Conservation (phyloP, 30 jellyfish, hydroid and myxozoan species). For the Hydractinia echinata region DNA sequence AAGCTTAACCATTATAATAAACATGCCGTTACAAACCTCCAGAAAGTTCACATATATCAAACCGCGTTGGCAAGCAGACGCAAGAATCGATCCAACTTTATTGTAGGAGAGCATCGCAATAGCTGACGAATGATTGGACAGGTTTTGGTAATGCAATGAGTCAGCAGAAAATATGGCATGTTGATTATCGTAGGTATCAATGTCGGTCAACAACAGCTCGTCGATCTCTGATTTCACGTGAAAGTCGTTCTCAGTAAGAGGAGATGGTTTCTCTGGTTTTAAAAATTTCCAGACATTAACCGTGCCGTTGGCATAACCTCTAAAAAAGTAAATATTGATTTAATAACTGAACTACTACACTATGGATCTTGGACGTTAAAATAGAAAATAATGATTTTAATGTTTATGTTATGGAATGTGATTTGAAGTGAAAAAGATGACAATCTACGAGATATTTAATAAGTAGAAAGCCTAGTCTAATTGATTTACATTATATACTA, state of each 20-base stretch:
- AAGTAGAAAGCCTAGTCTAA: too few relatives aligned
- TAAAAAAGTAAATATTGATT: constrained; percentile 1
- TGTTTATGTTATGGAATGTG: too few relatives aligned
- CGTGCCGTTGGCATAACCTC: constrained; percentile 76
- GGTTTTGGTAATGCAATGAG: neutral
- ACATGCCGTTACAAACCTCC: neutral
- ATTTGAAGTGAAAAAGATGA: too few relatives aligned
- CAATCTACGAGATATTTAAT: too few relatives aligned
- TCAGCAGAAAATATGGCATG: neutral
- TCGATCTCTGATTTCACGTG: constrained; percentile 5
- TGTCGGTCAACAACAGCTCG: constrained; percentile 21
- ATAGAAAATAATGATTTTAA: too few relatives aligned
- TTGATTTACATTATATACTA: too few relatives aligned
- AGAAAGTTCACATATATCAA: neutral
- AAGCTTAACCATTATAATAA: too few relatives aligned
- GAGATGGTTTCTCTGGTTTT: constrained; percentile 22
- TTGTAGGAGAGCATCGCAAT: constrained; percentile 22
- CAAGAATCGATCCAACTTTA: constrained; percentile 47
- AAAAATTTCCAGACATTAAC: constrained; percentile 55
- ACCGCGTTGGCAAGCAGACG: constrained; percentile 53
- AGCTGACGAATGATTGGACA: neutral
- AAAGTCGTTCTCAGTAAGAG: constrained; percentile 17
- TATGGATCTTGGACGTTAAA: too few relatives aligned
- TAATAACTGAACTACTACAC: too few relatives aligned
- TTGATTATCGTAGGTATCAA: neutral